Conservation (phyloP, 1,140 invertebrate species). For the Drosophila sucinea region DNA sequence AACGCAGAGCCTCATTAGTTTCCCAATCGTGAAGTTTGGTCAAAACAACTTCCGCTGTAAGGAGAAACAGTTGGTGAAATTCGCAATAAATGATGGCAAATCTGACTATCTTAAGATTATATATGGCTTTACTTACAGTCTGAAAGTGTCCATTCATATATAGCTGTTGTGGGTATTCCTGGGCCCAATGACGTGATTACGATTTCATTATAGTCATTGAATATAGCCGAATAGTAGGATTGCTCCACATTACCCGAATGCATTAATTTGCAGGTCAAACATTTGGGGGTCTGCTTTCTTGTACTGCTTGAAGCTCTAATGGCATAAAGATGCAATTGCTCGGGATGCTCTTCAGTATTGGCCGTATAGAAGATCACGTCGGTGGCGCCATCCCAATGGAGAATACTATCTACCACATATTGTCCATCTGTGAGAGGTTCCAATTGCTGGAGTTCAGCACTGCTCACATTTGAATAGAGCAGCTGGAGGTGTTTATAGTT, state of each 20-base stretch:
- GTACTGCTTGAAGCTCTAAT: slow-evolving; percentile 67
- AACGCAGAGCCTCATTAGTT: slow-evolving; percentile 55
- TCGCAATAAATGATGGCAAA: not conserved
- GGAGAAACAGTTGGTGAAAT: not conserved
- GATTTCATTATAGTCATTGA: slow-evolving; percentile 70
- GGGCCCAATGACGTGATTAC: slow-evolving; percentile 75
- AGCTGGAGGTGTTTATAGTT: slow-evolving; percentile 88
- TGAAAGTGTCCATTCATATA: slow-evolving; percentile 65
- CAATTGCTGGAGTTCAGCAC: slow-evolving; percentile 44
- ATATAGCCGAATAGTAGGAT: slow-evolving; percentile 73
- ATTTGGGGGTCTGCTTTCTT: slow-evolving; percentile 82
- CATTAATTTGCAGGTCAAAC: slow-evolving; percentile 85
- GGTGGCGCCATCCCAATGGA: slow-evolving; percentile 89
- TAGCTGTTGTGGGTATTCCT: slow-evolving; percentile 62
- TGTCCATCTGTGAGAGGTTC: slow-evolving; percentile 86
- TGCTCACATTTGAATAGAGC: slow-evolving; percentile 81
- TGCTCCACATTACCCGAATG: slow-evolving; percentile 70
- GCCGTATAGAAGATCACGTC: slow-evolving; percentile 88
- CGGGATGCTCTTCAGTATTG: slow-evolving; percentile 85
- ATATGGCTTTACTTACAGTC: slow-evolving; percentile 48
- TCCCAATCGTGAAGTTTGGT: slow-evolving; percentile 75
- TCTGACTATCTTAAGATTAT: not conserved
- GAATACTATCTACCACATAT: slow-evolving; percentile 91
- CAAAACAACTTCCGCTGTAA: slow-evolving; percentile 62
- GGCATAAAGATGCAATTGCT: slow-evolving; percentile 86